Percentiles rank a stretch among this genome's conserved stretches.
Evolutionary conservation across 2,113 vertebrate species (phyloP).

Genomic region (Sclerurus mexicanus): DNA sequence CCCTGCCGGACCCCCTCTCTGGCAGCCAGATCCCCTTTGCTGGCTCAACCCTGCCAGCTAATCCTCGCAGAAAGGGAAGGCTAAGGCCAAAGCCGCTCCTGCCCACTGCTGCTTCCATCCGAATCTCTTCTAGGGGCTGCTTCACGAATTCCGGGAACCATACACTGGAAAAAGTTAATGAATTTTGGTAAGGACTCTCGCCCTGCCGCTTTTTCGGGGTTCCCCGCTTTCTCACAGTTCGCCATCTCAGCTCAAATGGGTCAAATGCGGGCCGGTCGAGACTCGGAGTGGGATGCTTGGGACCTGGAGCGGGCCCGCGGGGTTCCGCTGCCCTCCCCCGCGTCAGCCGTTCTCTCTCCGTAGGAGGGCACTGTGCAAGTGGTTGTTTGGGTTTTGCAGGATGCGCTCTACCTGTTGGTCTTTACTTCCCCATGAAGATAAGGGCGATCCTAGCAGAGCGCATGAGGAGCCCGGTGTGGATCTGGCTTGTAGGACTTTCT

Average conservation of each 20-base stretch:
- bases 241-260: neutral
- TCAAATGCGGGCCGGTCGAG: fast-evolving
- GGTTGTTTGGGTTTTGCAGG: neutral
- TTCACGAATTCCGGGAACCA: neutral
- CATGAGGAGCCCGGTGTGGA: fast-evolving
- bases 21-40: neutral
- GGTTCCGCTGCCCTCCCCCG: neutral
- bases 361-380: fast-evolving
- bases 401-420: neutral
- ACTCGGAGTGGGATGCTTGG: neutral
- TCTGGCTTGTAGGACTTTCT: neutral
- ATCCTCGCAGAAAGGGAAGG: neutral
- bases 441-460: neutral
- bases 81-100: neutral
- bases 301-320: fast-evolving
- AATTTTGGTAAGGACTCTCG: neutral
- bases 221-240: too few species aligned
- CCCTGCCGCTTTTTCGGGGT: fast-evolving
- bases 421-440: neutral
- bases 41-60: neutral
- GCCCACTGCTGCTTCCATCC: neutral
- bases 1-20: fast-evolving
- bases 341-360: neutral
- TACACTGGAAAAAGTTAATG: neutral
- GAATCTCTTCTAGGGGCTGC: neutral